Evolutionary conservation across 1,140 invertebrate genomes (phyloP), one percentile per base, ranked within the genome.

Genomic region (Trichoplusia ni): DNA sequence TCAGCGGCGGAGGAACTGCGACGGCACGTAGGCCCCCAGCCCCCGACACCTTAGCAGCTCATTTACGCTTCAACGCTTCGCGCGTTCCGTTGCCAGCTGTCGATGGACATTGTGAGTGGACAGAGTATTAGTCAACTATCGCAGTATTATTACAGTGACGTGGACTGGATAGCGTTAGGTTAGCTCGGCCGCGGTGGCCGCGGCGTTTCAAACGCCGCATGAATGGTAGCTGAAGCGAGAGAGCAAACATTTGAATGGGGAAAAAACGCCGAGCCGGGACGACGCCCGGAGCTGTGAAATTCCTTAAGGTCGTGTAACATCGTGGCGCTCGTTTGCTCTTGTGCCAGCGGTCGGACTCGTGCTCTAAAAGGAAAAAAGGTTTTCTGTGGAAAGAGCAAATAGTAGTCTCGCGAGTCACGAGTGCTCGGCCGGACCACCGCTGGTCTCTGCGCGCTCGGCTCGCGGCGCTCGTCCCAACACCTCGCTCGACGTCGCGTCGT

Each of bases 81-180:
- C 82, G 84, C 85, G 87, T 86, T 84, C 73, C 76, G 82, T 87
- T 84, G 86, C 85, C 84, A 82, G 84, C 83, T 82, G 82, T 86
- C 80, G 78, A 83, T 81, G 84, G 81, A 87, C 81, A 75, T 82
- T 82, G 74, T 87, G 83, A 84, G 84, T 88, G 86, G 84, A 85
- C 85, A 88, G 86, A 88, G 87, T 90, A 90, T 90, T 90, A 90
- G 87, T 90, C 87, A 90, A 90, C 86, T 89, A 87, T 81, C 87
- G 81, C 87, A 90, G 87, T 90, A 90, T 90, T 90, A 90, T 90
- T 85, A 86, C 85, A 88, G 85, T 87, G 84, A 84, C 84, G 85
- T 88, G 82, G 81, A 89, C 84, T 86, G 86, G 84, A 86, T 81
- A 81, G 81, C 82, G 84, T 86, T 89, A 88, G 79, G 85, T 86